Evolutionary conservation across 2,797 vertebrate species (phyloP).

Genomic region (Acanthornis magna): DNA sequence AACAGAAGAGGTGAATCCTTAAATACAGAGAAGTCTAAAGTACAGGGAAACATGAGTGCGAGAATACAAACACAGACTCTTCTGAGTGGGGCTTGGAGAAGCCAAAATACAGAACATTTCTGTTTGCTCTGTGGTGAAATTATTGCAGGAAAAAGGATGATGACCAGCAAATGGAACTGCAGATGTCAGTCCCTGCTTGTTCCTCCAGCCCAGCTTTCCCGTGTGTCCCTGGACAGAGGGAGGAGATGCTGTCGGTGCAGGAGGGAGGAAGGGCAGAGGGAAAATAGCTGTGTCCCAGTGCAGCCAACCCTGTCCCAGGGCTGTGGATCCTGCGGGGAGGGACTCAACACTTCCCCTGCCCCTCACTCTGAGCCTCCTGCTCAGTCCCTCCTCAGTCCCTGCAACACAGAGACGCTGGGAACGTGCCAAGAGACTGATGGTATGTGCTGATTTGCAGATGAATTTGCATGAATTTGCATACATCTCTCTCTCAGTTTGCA

Average conservation of each 20-base stretch:
- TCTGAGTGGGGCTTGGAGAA: neutral
- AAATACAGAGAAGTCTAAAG: neutral
- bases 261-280: neutral
- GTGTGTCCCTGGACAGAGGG: neutral
- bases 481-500: constrained; percentile 10
- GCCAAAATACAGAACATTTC: neutral
- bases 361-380: neutral
- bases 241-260: neutral
- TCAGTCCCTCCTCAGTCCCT: neutral
- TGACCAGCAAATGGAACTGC: neutral
- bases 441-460: neutral
- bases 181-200: neutral
- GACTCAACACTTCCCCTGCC: neutral
- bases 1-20: neutral
- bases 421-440: neutral
- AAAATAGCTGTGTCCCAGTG: neutral
- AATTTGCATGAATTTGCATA: constrained; percentile 43
- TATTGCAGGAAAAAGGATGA: neutral
- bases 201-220: neutral
- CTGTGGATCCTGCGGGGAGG: neutral
- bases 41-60: neutral
- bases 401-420: neutral
- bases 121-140: neutral
- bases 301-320: neutral
- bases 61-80: neutral